phyloP scores from a whole-genome alignment of 37 sponge, comb jelly and placozoan species.

The Aphrocallistes beatrix region DNA sequence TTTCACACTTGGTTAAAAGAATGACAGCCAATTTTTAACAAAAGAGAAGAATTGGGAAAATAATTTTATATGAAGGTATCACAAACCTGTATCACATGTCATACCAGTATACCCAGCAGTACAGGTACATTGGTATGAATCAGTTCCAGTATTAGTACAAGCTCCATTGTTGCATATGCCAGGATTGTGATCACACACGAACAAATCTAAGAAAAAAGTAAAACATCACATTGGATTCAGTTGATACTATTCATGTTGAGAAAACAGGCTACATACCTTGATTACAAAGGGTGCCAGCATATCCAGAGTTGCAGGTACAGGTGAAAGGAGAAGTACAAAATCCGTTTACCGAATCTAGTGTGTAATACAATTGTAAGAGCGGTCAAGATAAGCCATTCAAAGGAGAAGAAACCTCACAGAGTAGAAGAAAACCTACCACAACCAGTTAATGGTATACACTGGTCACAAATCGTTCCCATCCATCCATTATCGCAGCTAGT shows the following conservation, averaged over 20 bases:
- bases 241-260: too few species aligned
- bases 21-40: too few species aligned
- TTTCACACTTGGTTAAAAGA: too few species aligned
- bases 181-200: not conserved
- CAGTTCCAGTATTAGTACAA: not conserved
- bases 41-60: too few species aligned
- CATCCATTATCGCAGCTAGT: constrained; percentile 1
- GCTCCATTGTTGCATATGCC: not conserved
- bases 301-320: not conserved
- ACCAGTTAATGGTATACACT: not conserved
- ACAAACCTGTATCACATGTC: constrained; percentile 3
- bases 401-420: not conserved
- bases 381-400: too few species aligned
- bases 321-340: not conserved
- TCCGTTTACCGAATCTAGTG: not conserved
- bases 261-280: not conserved
- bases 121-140: not conserved
- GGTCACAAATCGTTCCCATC: not conserved
- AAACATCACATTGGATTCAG: too few species aligned
- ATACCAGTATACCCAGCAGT: not conserved
- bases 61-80: too few species aligned
- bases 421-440: not conserved
- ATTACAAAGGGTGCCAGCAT: not conserved
- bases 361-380: not conserved
- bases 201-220: not conserved